These are phyloP conservation scores for Anguilla marmorata DNA, from an alignment of 2,797 vertebrate species.

Conservation along the genomic window DNA sequence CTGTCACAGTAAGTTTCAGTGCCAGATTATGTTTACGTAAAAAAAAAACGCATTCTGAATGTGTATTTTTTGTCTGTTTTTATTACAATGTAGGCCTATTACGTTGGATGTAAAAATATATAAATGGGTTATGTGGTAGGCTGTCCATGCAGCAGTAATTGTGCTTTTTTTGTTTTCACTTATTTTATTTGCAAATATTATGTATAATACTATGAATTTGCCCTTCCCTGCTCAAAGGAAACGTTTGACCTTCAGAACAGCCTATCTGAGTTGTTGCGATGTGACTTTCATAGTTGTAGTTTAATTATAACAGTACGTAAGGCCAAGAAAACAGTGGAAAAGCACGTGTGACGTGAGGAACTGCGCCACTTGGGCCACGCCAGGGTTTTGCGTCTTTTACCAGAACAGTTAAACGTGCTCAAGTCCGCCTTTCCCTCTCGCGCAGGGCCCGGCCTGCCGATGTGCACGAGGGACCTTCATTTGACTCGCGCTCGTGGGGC, in stretches of 20 bases:
- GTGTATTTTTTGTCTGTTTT: background rate
- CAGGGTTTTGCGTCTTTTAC: background rate
- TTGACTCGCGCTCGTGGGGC: background rate
- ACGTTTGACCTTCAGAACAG: background rate
- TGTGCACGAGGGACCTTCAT: background rate
- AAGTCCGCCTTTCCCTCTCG: background rate
- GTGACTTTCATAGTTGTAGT: background rate
- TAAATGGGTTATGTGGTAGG: background rate
- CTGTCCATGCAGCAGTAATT: background rate
- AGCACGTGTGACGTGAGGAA: background rate
- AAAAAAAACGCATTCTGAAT: background rate
- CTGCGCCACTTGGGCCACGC: background rate
- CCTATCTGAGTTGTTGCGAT: background rate
- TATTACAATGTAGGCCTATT: background rate
- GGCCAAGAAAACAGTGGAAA: background rate
- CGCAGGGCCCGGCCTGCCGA: background rate
- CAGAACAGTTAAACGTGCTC: background rate
- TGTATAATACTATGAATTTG: background rate
- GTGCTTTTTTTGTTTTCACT: background rate
- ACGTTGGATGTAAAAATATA: background rate
- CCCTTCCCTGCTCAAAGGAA: background rate
- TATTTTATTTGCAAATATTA: background rate
- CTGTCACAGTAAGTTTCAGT: background rate
- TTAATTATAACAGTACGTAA: background rate
- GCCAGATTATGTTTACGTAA: background rate